Evolutionary conservation across 1,140 invertebrate species (phyloP), one percentile per base, ranked within the genome.

Genomic region (Rhizoglyphus robini): DNA sequence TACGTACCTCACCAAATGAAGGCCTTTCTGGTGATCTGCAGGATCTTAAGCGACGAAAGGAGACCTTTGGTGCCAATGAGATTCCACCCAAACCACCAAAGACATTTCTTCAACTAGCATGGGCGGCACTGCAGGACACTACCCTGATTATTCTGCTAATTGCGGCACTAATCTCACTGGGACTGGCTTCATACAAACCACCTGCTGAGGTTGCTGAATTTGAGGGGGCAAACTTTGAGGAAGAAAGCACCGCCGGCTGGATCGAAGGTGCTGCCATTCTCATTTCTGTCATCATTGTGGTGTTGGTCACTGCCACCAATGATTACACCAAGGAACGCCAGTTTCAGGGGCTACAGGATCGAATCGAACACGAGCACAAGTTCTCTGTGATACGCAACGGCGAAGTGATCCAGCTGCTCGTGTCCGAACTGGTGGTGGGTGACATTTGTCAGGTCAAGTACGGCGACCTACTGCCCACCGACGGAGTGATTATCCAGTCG

Each of bases 61-160:
- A 90, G 76, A 87, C 87, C 72, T 99, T 94, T 82, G 96, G 96
- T 75, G 92, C 90, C 69, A 99, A 99, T 79, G 83, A 88, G 75
- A 99, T 99, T 82, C 95, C 95, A 76, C 95, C 96, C 68, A 97
- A 97, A 81, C 91, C 94, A 74, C 91, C 96, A 72, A 99, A 99
- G 84, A 93, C 92, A 70, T 98, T 99, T 84, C 82, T 97, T 74
- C 88, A 87, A 72, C 82, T 99, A 79, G 91, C 98, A 72, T 98
- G 94, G 92, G 95, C 99, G 82, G 96, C 96, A 67, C 81, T 99
- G 75, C 94, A 99, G 81, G 95, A 99, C 82, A 88, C 96, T 70
- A 98, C 94, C 65, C 86, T 99, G 73, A 95, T 98, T 77, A 98
- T 99, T 79, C 71, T 82, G 38, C 68, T 76, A 67, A 85, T 93